A percentile compares a stretch with the other conserved stretches of the same genome.
These are phyloP conservation scores for Galleria mellonella DNA, from an alignment of 1,140 invertebrate genomes.

Conservation along the genomic window DNA sequence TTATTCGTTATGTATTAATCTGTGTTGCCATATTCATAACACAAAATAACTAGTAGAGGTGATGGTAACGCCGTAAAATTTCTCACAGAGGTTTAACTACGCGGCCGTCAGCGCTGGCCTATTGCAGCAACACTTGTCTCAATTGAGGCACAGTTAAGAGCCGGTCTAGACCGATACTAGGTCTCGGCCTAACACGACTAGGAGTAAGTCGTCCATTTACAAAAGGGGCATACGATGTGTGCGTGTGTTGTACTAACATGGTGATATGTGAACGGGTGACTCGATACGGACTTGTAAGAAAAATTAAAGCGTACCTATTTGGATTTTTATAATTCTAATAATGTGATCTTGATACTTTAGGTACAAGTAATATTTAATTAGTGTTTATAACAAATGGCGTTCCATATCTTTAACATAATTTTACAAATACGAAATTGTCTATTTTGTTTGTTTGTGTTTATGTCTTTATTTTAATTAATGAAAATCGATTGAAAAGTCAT, in stretches of 20 bases:
- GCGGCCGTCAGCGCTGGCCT: slow-evolving; percentile 66
- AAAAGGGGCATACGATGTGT: slow-evolving; percentile 28
- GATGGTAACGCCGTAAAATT: slow-evolving; percentile 57
- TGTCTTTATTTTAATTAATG: no score
- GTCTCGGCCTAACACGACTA: slow-evolving; percentile 20
- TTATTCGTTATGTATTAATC: neutral
- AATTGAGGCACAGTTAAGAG: slow-evolving; percentile 58
- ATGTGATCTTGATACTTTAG: no score
- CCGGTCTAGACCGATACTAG: slow-evolving; percentile 29
- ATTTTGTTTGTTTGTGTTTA: no score
- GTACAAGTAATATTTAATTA: no score
- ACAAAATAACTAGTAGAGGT: slow-evolving; percentile 34
- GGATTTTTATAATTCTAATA: no score
- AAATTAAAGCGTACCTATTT: no score
- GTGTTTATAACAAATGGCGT: no score
- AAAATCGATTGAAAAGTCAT: no score
- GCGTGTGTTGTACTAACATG: slow-evolving; percentile 29
- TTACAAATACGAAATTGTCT: no score
- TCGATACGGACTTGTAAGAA: neutral
- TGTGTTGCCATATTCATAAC: slow-evolving; percentile 46
- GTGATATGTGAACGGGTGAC: slow-evolving; percentile 7
- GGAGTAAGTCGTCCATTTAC: slow-evolving; percentile 32
- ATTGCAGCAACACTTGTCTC: slow-evolving; percentile 67
- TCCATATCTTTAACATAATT: no score
- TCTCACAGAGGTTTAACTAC: slow-evolving; percentile 72